phyloP scores from a whole-genome alignment of 2,888 invertebrate genomes.

The Dascillus cervinus region DNA sequence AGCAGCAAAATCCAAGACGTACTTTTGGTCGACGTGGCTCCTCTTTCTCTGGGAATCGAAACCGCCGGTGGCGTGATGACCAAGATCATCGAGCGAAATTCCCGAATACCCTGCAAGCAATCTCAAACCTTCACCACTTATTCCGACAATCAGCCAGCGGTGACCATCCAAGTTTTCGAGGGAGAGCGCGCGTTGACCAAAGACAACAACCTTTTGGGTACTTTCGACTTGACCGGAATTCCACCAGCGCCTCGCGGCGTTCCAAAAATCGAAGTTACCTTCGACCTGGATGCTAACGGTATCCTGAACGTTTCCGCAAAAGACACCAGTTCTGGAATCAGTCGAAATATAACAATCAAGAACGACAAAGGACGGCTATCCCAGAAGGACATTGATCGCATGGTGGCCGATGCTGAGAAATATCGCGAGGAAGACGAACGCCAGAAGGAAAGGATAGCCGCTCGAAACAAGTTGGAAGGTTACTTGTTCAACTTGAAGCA shows the following conservation, averaged over 20 bases:
- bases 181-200: slow-evolving; percentile 74
- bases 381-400: slow-evolving; percentile 74
- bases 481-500: slow-evolving; percentile 62
- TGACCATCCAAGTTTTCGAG: slow-evolving; percentile 54
- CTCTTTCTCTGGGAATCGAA: slow-evolving; percentile 67
- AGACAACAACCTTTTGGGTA: slow-evolving; percentile 64
- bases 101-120: slow-evolving; percentile 50
- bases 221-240: slow-evolving; percentile 59
- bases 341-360: slow-evolving; percentile 66
- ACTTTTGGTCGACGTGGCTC: slow-evolving; percentile 60
- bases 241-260: slow-evolving; percentile 62
- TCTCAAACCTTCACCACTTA: slow-evolving; percentile 58
- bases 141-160: slow-evolving; percentile 58
- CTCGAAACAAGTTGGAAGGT: slow-evolving; percentile 61
- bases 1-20: slow-evolving; percentile 69
- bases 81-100: slow-evolving; percentile 52
- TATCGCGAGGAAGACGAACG: slow-evolving; percentile 66
- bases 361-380: slow-evolving; percentile 71
- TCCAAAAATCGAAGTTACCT: slow-evolving; percentile 62
- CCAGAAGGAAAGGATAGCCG: slow-evolving; percentile 55
- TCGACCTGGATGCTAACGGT: slow-evolving; percentile 67
- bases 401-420: slow-evolving; percentile 66
- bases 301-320: slow-evolving; percentile 53
- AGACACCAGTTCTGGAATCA: slow-evolving; percentile 54
- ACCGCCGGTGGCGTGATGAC: slow-evolving; percentile 76